These are phyloP conservation scores for Coccyzus lansbergi DNA, from an alignment of 2,797 vertebrate genomes.

Conservation along the genomic window DNA sequence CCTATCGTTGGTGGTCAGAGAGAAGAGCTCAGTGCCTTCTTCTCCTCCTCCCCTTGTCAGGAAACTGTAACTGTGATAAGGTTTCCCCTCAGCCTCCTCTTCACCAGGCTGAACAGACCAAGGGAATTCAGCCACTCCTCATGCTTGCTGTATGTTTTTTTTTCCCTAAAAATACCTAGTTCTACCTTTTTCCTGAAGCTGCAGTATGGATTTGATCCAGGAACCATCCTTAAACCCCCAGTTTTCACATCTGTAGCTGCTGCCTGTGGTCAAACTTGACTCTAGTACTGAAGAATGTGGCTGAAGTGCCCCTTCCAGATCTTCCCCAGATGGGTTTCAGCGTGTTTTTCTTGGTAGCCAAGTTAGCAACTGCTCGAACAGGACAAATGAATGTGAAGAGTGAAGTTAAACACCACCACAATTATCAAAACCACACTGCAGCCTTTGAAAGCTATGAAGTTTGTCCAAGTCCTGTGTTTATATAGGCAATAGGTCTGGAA, in stretches of 20 bases:
- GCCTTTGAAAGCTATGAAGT: not conserved
- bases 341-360: not conserved
- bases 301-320: not conserved
- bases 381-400: not conserved
- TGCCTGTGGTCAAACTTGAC: not conserved
- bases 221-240: no score
- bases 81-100: no score
- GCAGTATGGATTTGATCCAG: not conserved
- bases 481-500: not conserved
- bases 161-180: not conserved
- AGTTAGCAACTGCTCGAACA: not conserved
- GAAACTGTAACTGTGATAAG: no score
- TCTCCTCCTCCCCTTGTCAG: no score
- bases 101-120: no score
- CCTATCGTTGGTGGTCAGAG: no score
- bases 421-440: no score
- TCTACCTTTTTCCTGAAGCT: not conserved
- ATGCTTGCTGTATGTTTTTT: not conserved
- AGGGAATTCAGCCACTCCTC: no score
- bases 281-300: not conserved
- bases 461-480: not conserved
- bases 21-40: no score
- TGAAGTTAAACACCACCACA: not conserved
- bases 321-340: not conserved
- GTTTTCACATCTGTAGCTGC: not conserved